A percentile compares a stretch with the other conserved stretches of the same genome.
Conservation (phyloP, 2,113 vertebrate species). For the Scatophagus argus region DNA sequence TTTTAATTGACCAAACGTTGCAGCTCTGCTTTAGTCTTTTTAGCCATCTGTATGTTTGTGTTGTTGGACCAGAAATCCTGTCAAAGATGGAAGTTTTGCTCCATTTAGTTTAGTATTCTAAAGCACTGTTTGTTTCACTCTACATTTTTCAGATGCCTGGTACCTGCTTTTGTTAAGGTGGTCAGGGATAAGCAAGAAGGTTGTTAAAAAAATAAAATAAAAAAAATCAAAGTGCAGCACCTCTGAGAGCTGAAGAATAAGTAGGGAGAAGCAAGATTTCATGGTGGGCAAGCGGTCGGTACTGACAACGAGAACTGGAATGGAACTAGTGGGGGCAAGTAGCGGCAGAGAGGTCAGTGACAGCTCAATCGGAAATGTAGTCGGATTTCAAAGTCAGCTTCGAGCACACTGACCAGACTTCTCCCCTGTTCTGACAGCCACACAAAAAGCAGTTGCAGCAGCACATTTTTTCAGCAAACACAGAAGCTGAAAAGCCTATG, state of each 20-base stretch:
- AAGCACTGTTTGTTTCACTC: background rate
- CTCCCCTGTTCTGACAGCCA: background rate
- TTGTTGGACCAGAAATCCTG: background rate
- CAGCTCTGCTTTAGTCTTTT: background rate
- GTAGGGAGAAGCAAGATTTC: background rate
- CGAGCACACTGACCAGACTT: background rate
- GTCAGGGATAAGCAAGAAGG: background rate
- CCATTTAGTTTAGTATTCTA: too few relatives aligned
- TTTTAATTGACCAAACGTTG: too few relatives aligned
- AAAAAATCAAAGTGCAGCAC: background rate
- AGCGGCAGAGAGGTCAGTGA: background rate
- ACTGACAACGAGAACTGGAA: background rate
- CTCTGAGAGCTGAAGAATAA: background rate
- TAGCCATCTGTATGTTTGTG: background rate
- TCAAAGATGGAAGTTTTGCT: background rate
- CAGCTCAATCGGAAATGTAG: background rate
- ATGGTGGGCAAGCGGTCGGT: background rate
- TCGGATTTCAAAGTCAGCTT: background rate
- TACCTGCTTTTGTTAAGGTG: background rate
- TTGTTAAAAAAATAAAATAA: too few relatives aligned
- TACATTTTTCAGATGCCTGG: background rate
- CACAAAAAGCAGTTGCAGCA: slow-evolving; percentile 9
- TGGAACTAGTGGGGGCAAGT: background rate
- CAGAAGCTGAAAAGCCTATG: background rate
- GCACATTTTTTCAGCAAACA: background rate